A percentile compares a stretch with the other conserved stretches of the same genome.
Conservation (phyloP, 2,888 invertebrate genomes). For the Drosophila neonasuta region DNA sequence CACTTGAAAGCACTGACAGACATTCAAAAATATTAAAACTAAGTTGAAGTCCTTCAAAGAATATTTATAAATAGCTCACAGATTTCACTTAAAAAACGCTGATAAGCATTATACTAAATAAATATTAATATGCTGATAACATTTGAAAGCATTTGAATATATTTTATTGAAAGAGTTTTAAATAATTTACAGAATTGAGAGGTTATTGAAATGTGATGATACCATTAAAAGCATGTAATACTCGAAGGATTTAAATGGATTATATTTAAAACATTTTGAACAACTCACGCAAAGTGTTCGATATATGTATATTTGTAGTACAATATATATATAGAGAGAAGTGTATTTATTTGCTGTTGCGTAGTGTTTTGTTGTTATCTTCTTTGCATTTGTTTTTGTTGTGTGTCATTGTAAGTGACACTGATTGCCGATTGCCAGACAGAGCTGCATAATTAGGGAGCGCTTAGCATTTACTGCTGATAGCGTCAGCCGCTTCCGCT, state of each 20-base stretch:
- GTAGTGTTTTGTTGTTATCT: constrained; percentile 17
- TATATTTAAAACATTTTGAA: constrained; percentile 19
- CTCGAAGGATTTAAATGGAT: too few species aligned
- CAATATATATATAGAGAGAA: neutral
- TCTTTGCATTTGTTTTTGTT: constrained; percentile 37
- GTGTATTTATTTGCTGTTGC: constrained; percentile 35
- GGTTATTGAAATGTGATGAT: too few species aligned
- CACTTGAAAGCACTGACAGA: neutral
- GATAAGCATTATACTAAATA: too few species aligned
- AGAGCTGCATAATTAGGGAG: constrained; percentile 66
- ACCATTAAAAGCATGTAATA: too few species aligned
- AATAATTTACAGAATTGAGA: too few species aligned
- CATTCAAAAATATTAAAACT: too few species aligned
- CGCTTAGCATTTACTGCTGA: constrained; percentile 65
- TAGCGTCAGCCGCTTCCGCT: constrained; percentile 56
- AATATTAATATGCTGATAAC: too few species aligned
- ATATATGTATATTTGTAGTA: constrained; percentile 30
- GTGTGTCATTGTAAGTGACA: constrained; percentile 62
- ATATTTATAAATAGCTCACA: too few species aligned
- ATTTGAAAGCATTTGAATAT: too few species aligned
- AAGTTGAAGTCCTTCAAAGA: too few species aligned
- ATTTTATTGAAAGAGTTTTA: too few species aligned
- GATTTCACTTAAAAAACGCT: too few species aligned
- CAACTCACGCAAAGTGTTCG: constrained; percentile 33
- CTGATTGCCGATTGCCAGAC: constrained; percentile 60